Conservation (phyloP, 1,140 invertebrate genomes). For the Macrotrachela quadricornifera region DNA sequence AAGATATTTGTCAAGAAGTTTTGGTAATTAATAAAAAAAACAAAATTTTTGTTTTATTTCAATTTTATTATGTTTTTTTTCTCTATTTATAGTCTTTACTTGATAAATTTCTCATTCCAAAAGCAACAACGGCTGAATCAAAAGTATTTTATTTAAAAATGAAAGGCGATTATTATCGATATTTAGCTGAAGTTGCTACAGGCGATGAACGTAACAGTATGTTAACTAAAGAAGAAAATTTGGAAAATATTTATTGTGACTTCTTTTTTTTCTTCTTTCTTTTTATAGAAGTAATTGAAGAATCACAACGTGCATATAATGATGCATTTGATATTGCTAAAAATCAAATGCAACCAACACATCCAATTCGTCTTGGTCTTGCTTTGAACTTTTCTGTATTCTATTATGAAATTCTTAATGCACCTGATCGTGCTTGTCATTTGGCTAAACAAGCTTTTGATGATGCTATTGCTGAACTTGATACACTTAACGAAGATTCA, state of each 20-base stretch:
- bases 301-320: slow-evolving; percentile 94
- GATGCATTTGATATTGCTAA: slow-evolving; percentile 96
- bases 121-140: slow-evolving; percentile 84
- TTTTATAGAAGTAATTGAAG: slow-evolving; percentile 66
- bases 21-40: slow-evolving; percentile 50
- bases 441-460: slow-evolving; percentile 98
- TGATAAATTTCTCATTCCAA: slow-evolving; percentile 86
- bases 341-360: slow-evolving; percentile 88
- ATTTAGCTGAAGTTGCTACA: slow-evolving; percentile 86
- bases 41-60: slow-evolving; percentile 56
- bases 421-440: slow-evolving; percentile 89
- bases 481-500: slow-evolving; percentile 90
- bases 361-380: slow-evolving; percentile 88
- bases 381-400: slow-evolving; percentile 98
- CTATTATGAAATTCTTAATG: slow-evolving; percentile 98
- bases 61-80: slow-evolving; percentile 12
- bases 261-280: slow-evolving; percentile 43
- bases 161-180: slow-evolving; percentile 88
- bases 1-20: slow-evolving; percentile 93
- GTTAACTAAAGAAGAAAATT: slow-evolving; percentile 32
- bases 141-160: slow-evolving; percentile 98
- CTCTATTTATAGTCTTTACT: slow-evolving; percentile 52
- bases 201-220: slow-evolving; percentile 74
- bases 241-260: too few species aligned
- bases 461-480: slow-evolving; percentile 92